Evolutionary conservation across 2,888 invertebrate genomes (phyloP).

Genomic region (Morpho achilles): DNA sequence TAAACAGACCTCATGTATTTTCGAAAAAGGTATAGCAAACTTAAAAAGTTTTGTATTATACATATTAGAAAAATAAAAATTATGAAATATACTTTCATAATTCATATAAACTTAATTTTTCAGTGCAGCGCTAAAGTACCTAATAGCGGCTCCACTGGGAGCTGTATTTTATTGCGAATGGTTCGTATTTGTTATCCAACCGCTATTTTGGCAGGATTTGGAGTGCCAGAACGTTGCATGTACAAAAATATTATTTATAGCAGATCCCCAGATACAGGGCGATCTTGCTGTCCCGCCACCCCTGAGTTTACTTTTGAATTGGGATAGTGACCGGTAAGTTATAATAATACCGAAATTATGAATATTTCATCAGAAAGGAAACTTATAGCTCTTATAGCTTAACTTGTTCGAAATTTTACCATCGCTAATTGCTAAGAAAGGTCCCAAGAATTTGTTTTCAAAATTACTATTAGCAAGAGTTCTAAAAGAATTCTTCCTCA

Average conservation of each 20-base stretch:
- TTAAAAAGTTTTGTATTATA: not conserved
- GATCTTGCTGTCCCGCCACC: conserved; percentile 84
- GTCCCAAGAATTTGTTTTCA: no score
- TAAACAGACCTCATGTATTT: conserved; percentile 16
- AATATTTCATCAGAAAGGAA: no score
- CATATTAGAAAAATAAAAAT: not conserved
- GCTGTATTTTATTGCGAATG: conserved; percentile 77
- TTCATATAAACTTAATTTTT: conserved; percentile 24
- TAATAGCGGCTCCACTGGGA: conserved; percentile 43
- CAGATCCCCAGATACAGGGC: conserved; percentile 96
- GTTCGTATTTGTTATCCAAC: conserved; percentile 67
- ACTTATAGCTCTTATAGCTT: no score
- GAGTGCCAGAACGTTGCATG: conserved; percentile 74
- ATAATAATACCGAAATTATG: not conserved
- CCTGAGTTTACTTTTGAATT: conserved; percentile 85
- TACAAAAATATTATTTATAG: conserved; percentile 85
- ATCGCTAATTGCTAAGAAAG: no score
- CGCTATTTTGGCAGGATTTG: conserved; percentile 60
- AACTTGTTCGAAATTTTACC: no score
- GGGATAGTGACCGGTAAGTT: conserved; percentile 92
- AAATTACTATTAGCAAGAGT: no score
- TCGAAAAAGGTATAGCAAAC: conserved; percentile 13
- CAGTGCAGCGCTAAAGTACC: conserved; percentile 56
- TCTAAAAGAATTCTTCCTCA: no score
- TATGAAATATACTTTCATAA: not conserved